These are phyloP conservation scores for Agraylea sexmaculata DNA, from an alignment of 1,140 invertebrate species.

Conservation along the genomic window DNA sequence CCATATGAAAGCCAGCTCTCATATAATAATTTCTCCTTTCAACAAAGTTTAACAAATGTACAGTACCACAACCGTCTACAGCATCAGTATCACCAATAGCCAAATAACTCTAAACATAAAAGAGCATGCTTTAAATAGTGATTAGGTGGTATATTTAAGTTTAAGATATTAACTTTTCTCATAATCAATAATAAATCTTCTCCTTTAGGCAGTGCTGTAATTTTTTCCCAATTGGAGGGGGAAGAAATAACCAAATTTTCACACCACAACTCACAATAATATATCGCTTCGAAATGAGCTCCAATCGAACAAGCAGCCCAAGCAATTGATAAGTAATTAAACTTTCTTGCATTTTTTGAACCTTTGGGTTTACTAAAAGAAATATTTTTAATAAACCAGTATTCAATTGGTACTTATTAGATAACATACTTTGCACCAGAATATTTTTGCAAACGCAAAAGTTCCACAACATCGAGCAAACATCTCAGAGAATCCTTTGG, in stretches of 20 bases:
- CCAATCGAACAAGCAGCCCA: constrained; percentile 30
- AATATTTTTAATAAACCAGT: neutral
- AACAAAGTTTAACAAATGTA: constrained; percentile 28
- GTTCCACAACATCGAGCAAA: constrained; percentile 17
- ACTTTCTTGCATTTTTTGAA: no score
- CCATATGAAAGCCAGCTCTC: constrained; percentile 27
- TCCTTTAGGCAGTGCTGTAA: constrained; percentile 23
- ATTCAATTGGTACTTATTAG: neutral
- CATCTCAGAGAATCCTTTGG: constrained; percentile 14
- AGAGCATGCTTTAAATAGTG: neutral
- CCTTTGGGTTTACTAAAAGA: neutral
- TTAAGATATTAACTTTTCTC: constrained; percentile 26
- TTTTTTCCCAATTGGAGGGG: constrained; percentile 26
- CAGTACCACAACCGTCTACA: constrained; percentile 34
- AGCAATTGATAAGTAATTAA: constrained; percentile 29
- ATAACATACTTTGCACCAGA: constrained; percentile 1
- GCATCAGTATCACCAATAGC: constrained; percentile 35
- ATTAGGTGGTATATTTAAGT: neutral
- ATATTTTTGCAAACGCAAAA: constrained; percentile 14
- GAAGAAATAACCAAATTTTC: constrained; percentile 22
- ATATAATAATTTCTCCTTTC: constrained; percentile 31
- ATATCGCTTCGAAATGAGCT: constrained; percentile 28
- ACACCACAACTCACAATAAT: constrained; percentile 34
- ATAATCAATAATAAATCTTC: constrained; percentile 30
- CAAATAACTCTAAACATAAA: constrained; percentile 29